phyloP scores from a whole-genome alignment of 2,113 vertebrate genomes.

The Ictalurus furcatus region DNA sequence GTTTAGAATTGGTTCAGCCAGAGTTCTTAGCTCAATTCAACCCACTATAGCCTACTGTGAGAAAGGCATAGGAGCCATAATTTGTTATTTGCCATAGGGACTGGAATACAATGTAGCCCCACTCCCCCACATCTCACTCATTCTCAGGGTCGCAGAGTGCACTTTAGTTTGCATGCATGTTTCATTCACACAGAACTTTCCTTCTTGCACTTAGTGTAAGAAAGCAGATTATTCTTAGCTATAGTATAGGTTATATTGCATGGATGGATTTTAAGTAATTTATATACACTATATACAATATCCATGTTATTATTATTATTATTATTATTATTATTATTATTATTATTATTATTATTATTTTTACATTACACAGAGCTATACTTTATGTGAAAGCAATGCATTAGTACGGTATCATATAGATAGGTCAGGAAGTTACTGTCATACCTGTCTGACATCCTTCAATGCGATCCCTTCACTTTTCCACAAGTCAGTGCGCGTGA shows the following conservation, averaged over 20 bases:
- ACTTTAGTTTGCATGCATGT: background rate
- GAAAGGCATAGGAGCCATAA: constrained; percentile 22
- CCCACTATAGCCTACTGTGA: background rate
- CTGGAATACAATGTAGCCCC: constrained; percentile 52
- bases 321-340: too few species aligned
- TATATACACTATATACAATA: background rate
- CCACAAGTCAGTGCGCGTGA: constrained; percentile 11
- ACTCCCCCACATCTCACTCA: constrained; percentile 4
- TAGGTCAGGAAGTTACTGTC: background rate
- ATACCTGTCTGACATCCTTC: constrained; percentile 59
- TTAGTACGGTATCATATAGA: background rate
- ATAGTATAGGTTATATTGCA: background rate
- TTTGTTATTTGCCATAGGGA: constrained; percentile 59
- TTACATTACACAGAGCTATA: background rate
- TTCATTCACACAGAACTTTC: background rate
- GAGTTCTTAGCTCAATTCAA: constrained; percentile 14
- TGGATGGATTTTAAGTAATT: background rate
- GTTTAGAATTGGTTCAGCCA: background rate
- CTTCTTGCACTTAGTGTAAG: background rate
- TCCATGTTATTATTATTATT: background rate
- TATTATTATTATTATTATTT: too few species aligned
- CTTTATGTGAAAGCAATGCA: background rate
- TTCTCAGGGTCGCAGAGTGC: background rate
- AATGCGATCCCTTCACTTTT: background rate
- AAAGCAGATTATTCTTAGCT: background rate